Conservation (phyloP, 2,797 vertebrate genomes). For the Gambusia yucatana region DNA sequence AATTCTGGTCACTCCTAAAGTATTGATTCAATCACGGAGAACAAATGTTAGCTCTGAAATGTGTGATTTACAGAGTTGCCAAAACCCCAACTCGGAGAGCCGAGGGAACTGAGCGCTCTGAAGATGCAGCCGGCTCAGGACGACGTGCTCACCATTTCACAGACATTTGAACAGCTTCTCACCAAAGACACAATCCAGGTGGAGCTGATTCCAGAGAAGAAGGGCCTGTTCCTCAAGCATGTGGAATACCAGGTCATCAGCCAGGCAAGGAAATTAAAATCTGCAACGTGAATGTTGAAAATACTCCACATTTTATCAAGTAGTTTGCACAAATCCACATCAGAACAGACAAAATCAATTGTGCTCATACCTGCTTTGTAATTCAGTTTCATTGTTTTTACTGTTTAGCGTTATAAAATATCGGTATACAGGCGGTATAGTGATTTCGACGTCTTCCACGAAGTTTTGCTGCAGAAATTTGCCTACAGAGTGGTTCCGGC, state of each 20-base stretch:
- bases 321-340: constrained; percentile 3
- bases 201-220: constrained; percentile 97
- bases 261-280: constrained; percentile 80
- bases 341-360: constrained; percentile 1
- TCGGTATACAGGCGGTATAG: constrained; percentile 94
- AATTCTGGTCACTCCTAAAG: constrained; percentile 12
- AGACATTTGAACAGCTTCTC: constrained; percentile 89
- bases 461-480: constrained; percentile 92
- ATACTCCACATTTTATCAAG: background rate
- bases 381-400: background rate
- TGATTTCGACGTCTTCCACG: constrained; percentile 96
- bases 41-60: constrained; percentile 47
- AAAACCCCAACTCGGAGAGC: constrained; percentile 83
- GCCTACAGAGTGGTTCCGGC: constrained; percentile 94
- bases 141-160: constrained; percentile 85
- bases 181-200: constrained; percentile 88
- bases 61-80: constrained; percentile 81
- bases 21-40: constrained; percentile 37
- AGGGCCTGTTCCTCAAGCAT: constrained; percentile 97
- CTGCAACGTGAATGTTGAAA: background rate
- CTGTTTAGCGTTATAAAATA: constrained; percentile 86
- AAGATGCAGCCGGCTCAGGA: constrained; percentile 88
- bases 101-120: constrained; percentile 72
- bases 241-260: constrained; percentile 98
- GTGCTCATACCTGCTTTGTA: background rate